Evolutionary conservation across 2,888 invertebrate species (phyloP).

Genomic region (Brachylomia viminalis): DNA sequence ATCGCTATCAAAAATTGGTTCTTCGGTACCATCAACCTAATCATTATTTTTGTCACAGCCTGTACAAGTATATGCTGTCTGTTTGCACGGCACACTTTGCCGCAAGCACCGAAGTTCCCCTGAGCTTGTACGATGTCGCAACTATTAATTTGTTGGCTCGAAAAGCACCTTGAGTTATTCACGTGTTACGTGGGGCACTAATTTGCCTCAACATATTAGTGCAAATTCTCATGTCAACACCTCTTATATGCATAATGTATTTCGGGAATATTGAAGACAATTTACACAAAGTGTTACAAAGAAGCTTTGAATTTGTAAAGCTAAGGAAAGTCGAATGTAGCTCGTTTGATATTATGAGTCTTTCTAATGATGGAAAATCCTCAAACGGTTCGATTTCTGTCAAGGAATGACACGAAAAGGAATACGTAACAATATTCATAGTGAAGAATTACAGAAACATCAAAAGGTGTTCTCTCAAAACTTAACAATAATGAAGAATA

Average conservation of each 20-base stretch:
- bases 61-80: slow-evolving; percentile 38
- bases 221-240: slow-evolving; percentile 47
- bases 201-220: slow-evolving; percentile 47
- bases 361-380: slow-evolving; percentile 13
- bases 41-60: slow-evolving; percentile 19
- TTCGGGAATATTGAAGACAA: slow-evolving; percentile 19
- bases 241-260: slow-evolving; percentile 47
- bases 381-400: neutral
- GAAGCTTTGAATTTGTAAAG: slow-evolving; percentile 23
- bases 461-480: neutral
- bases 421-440: neutral
- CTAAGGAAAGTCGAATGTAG: neutral
- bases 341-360: slow-evolving; percentile 23
- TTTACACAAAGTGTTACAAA: slow-evolving; percentile 18
- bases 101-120: slow-evolving; percentile 59
- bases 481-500: neutral
- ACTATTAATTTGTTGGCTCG: slow-evolving; percentile 63
- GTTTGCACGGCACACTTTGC: slow-evolving; percentile 47
- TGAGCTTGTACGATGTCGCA: slow-evolving; percentile 49
- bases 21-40: neutral
- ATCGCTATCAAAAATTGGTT: neutral
- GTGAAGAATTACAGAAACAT: neutral
- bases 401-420: neutral
- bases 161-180: slow-evolving; percentile 62
- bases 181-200: slow-evolving; percentile 45